Evolutionary conservation across 1,140 invertebrate genomes (phyloP).

Genomic region (Dysdera silvatica): DNA sequence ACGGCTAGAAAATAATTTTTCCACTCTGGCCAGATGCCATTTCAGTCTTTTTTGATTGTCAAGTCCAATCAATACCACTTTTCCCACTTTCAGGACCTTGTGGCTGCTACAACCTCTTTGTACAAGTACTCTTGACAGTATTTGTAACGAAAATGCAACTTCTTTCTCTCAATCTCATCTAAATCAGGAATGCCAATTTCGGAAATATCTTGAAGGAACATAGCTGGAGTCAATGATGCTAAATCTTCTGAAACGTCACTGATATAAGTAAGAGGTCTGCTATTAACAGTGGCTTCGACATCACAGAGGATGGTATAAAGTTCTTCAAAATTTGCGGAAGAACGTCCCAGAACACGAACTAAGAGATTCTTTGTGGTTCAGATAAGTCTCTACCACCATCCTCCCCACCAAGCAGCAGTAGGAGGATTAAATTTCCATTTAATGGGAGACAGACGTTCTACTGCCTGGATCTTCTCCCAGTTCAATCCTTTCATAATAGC

Average conservation of each 20-base stretch:
- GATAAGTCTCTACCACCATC: neutral
- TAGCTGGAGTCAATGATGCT: constrained; percentile 26
- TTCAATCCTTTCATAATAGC: constrained; percentile 5
- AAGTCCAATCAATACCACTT: no score
- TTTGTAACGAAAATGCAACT: no score
- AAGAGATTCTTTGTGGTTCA: neutral
- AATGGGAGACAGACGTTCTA: neutral
- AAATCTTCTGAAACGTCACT: constrained; percentile 12
- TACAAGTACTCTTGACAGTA: no score
- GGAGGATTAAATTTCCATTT: neutral
- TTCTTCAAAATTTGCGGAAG: neutral
- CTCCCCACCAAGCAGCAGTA: neutral
- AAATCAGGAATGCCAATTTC: no score
- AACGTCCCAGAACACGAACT: neutral
- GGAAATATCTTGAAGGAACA: no score
- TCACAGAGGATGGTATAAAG: constrained; percentile 16
- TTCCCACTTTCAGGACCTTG: no score
- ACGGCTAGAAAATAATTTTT: no score
- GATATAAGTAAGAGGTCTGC: constrained; percentile 24
- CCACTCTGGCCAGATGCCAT: no score
- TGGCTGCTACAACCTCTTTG: no score
- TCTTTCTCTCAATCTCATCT: no score
- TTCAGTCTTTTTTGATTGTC: no score
- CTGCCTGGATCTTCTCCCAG: neutral
- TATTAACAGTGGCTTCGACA: constrained; percentile 27